Base-by-base conservation (phyloP, 1,140 invertebrate species). In the Bombyx mandarina region DNA sequence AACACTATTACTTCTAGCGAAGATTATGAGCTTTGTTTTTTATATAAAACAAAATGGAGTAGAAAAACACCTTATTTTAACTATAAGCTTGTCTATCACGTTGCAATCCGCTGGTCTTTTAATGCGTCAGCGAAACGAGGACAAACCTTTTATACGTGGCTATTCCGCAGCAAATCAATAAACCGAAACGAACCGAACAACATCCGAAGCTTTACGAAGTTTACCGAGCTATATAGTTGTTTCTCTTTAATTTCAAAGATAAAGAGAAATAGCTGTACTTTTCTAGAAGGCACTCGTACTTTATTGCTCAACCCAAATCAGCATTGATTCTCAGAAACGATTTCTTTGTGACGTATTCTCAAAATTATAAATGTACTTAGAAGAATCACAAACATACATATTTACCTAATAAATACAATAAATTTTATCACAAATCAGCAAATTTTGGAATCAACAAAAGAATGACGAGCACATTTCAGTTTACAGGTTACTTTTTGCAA, bases 301-400 rank as follows among this genome's bases (percentile, higher is more conserved):
- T 35, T 35, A 35, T 35, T 35, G 26, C 26, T 35, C 4, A 2
- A 2, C 26, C 26, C 26, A 5, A 35, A 35, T 35, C 26, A 35
- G 26, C 26, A 35, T 35, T 35, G 26, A 35, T 35, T 35, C 26
- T 2, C 26, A 35, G 26, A 35, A 35, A 35, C 4, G 26, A 1
- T 35, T 63, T 57, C 63, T 69, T 69, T 66, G 62, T 68, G 63
- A 71, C 66, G 68, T 62, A 58, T 45, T 49, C 12, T 12, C 48
- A 7, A 49, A n/a, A 46, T 46, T 12, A 9, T 9, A 46, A 46
- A 12, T 46, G n/a, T 12, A 49, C n/a, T 18, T 3, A 49, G 26
- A 5, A 35, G 26, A 35, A 35, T 35, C 26, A 35, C 26, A 35
- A 35, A 35, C 2, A 35, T 35, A 35, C 2, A 35, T 35, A 18